Base-by-base conservation (phyloP, 2,113 vertebrate species). In the Takifugu bimaculatus region DNA sequence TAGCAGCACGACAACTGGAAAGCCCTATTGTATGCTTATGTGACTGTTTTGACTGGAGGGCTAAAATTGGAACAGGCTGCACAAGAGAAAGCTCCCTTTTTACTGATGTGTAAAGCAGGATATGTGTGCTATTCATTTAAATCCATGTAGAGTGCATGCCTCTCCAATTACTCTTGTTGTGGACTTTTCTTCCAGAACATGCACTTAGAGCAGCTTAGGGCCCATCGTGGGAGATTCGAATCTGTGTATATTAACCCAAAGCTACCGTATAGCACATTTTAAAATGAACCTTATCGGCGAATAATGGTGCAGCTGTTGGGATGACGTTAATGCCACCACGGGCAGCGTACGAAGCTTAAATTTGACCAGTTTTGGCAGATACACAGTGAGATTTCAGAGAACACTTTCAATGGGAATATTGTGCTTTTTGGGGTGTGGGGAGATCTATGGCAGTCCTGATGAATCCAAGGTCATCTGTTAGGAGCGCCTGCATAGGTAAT, bases 391-490 rank as follows among this genome's bases (percentile, higher is more conserved):
- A 62, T 77, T 69, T 81, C 47, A 54, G 65, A 29, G 29, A 57
- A 72, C 62, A 45, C 50, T 55, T 76, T 62, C 51, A 78, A 74
- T 70, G 54, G 63, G 60, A 75, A 64, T 63, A 73, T 65, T 43
- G 39, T 57, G 51, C 70, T 58, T 59, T 66, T 54, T 63, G 26
- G 63, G 57, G 76, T 88, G 81, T 74, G 72, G 68, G 52, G 58
- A 71, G 79, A 82, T 82, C 70, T 77, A 57, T 79, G 70, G 68
- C 69, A 77, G 58, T 84, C 72, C 66, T 78, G 83, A 85, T 81
- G 80, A 84, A 72, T 77, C 82, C 84, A 88, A 87, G 83, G 85
- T 88, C 86, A 88, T 89, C 80, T 85, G 86, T 85, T 85, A 79
- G 80, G 75, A 78, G 80, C 77, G 79, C 79, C 78, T 85, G 85